phyloP scores from a whole-genome alignment of 2,797 vertebrate genomes.

The Sparidentex hasta region DNA sequence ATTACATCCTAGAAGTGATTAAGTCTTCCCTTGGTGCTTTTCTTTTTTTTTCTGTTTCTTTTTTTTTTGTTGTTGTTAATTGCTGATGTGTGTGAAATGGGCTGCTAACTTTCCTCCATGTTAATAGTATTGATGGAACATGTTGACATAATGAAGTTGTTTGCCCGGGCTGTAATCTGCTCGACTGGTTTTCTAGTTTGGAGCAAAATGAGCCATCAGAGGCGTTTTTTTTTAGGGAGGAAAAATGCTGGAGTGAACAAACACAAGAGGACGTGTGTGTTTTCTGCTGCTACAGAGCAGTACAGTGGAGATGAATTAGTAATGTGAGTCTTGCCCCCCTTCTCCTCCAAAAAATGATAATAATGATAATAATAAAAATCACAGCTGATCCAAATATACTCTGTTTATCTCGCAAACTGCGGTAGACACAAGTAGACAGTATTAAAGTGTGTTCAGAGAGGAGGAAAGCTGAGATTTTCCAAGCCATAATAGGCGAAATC shows the following conservation, averaged over 20 bases:
- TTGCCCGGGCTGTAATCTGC: constrained; percentile 29
- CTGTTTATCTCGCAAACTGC: constrained; percentile 12
- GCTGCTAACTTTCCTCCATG: constrained; percentile 19
- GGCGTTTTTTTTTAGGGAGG: too few relatives aligned
- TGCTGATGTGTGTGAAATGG: constrained; percentile 31
- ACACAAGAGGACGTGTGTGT: constrained; percentile 1
- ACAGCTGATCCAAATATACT: constrained; percentile 47
- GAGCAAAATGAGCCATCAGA: constrained; percentile 20
- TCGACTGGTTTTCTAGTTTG: constrained; percentile 5
- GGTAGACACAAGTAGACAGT: constrained; percentile 14
- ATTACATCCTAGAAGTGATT: constrained; percentile 10
- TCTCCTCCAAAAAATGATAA: constrained; percentile 17
- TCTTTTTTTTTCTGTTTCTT: background rate
- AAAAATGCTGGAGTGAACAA: background rate
- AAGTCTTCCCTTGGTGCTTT: background rate
- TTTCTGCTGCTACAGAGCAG: constrained; percentile 28
- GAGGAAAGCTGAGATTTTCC: constrained; percentile 22
- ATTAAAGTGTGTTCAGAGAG: constrained; percentile 20
- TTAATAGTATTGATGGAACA: constrained; percentile 30
- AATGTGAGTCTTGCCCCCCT: constrained; percentile 41
- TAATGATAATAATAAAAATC: too few relatives aligned
- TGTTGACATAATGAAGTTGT: constrained; percentile 21
- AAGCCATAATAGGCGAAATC: constrained; percentile 33
- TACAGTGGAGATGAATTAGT: constrained; percentile 52
- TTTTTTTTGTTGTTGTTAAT: background rate